These are phyloP conservation scores for Drosophila watanabei DNA, from an alignment of 1,140 invertebrate species.

Conservation along the genomic window DNA sequence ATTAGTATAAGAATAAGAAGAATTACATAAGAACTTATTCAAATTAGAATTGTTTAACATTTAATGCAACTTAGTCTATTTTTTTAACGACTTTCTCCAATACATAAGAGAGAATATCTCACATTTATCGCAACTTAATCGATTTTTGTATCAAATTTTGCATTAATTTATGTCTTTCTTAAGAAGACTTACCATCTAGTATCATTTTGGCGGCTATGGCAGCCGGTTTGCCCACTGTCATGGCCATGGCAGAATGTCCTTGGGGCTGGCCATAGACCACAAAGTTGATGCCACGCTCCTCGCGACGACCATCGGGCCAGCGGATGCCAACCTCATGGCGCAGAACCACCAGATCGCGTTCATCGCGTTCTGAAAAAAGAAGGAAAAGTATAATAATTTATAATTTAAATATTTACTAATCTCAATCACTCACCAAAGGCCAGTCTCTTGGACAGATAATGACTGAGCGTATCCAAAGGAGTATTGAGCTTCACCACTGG, in stretches of 20 bases:
- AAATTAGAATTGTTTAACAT: too few relatives aligned
- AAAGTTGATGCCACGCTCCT: constrained; percentile 95
- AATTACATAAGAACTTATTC: not conserved
- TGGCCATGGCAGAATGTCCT: constrained; percentile 98
- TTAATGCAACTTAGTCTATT: too few relatives aligned
- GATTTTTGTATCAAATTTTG: too few relatives aligned
- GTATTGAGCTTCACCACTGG: constrained; percentile 93
- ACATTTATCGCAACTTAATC: too few relatives aligned
- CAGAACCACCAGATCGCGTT: constrained; percentile 97
- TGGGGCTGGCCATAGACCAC: constrained; percentile 95
- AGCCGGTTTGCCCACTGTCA: constrained; percentile 97
- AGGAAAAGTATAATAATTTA: not conserved
- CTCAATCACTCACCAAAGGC: constrained; percentile 89
- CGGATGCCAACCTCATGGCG: constrained; percentile 96
- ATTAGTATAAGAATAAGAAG: not conserved
- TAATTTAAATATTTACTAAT: not conserved
- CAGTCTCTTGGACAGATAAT: constrained; percentile 95
- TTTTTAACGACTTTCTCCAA: too few relatives aligned
- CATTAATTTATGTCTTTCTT: too few relatives aligned
- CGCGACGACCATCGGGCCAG: constrained; percentile 95
- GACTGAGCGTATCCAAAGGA: constrained; percentile 96
- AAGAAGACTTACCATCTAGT: constrained; percentile 91
- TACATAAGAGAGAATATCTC: too few relatives aligned
- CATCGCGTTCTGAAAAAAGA: constrained; percentile 87
- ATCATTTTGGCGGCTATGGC: constrained; percentile 99